These are phyloP conservation scores for Philereme transversata DNA, from an alignment of 2,888 invertebrate species.

Conservation along the genomic window DNA sequence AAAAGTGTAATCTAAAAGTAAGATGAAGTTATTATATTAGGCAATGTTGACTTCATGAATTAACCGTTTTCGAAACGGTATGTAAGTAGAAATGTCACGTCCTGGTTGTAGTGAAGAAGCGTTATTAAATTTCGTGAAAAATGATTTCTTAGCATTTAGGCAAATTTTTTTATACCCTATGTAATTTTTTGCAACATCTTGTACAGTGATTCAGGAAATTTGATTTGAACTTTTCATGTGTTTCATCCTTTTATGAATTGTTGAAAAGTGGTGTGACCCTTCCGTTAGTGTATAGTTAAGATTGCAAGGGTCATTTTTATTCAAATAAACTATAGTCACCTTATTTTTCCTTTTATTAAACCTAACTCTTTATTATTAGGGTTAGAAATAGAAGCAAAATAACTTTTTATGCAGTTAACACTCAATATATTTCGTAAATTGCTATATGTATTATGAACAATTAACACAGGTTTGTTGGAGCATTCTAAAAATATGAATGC, in stretches of 20 bases:
- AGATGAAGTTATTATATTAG: slow-evolving; percentile 66
- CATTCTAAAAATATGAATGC: slow-evolving; percentile 67
- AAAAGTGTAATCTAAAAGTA: slow-evolving; percentile 59
- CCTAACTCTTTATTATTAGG: neutral
- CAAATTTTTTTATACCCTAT: slow-evolving; percentile 67
- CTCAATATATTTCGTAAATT: slow-evolving; percentile 78
- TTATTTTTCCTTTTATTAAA: slow-evolving; percentile 27
- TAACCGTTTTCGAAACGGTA: slow-evolving; percentile 51
- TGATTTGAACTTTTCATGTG: slow-evolving; percentile 51
- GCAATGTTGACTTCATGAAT: slow-evolving; percentile 68
- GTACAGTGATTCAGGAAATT: slow-evolving; percentile 61
- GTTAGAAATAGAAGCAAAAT: neutral
- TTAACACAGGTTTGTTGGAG: slow-evolving; percentile 46
- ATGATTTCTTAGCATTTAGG: slow-evolving; percentile 71
- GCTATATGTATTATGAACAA: slow-evolving; percentile 50
- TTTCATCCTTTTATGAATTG: slow-evolving; percentile 64
- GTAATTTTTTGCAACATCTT: slow-evolving; percentile 59
- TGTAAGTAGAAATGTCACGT: slow-evolving; percentile 53
- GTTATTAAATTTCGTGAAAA: slow-evolving; percentile 51
- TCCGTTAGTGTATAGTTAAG: slow-evolving; percentile 59
- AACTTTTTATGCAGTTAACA: slow-evolving; percentile 59
- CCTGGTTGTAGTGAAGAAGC: slow-evolving; percentile 55
- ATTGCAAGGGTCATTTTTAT: slow-evolving; percentile 64
- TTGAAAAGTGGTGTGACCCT: slow-evolving; percentile 55
- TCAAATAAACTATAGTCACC: slow-evolving; percentile 67